A percentile compares a stretch with the other conserved stretches of the same genome.
Evolutionary conservation across 2,113 vertebrate genomes (phyloP).

Genomic region (Brachypteracias leptosomus): DNA sequence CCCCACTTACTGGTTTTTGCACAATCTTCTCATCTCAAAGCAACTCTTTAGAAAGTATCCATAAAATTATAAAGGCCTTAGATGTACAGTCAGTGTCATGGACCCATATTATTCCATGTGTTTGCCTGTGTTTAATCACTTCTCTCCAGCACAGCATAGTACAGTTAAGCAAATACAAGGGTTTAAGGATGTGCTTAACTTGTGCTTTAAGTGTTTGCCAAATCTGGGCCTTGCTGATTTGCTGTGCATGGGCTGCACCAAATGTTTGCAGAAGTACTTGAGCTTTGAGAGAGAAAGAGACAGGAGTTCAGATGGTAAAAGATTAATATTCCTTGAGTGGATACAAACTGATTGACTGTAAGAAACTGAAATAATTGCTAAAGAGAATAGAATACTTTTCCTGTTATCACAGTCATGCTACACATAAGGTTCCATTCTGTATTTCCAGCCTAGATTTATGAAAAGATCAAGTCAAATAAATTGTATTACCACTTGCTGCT

Average conservation of each 20-base stretch:
- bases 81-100: not conserved
- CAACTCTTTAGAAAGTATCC: not conserved
- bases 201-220: not conserved
- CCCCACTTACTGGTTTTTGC: not conserved
- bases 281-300: not conserved
- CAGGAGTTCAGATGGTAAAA: not conserved
- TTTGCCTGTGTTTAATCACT: not conserved
- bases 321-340: not conserved
- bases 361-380: not conserved
- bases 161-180: not conserved
- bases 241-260: not conserved
- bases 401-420: not conserved
- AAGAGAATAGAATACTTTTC: not conserved
- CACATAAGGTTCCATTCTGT: not conserved
- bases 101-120: not conserved
- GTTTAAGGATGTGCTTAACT: not conserved
- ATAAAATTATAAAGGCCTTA: not conserved
- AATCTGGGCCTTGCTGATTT: not conserved
- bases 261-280: conserved; percentile 14
- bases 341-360: not conserved
- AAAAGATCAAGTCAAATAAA: not conserved
- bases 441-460: not conserved
- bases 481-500: not conserved
- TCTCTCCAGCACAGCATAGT: not conserved
- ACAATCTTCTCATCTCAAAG: not conserved